Conservation (phyloP, 2,113 vertebrate genomes). For the Oxyura jamaicensis region DNA sequence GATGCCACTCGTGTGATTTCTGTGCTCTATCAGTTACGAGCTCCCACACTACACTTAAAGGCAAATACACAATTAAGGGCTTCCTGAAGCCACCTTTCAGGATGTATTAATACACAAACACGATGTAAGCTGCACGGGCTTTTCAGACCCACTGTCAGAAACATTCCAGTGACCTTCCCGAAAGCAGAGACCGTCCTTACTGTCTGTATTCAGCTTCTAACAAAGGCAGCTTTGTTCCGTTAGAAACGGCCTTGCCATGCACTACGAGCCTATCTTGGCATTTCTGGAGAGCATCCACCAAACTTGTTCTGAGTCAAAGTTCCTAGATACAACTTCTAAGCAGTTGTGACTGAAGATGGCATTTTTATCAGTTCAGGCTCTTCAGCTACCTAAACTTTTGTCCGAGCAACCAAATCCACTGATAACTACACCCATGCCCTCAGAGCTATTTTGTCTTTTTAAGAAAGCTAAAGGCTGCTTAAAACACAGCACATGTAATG, state of each 20-base stretch:
- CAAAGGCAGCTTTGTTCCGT: slow-evolving; percentile 73
- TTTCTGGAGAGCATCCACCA: slow-evolving; percentile 46
- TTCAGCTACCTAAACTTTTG: neutral
- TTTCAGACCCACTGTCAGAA: neutral
- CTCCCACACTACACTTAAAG: accelerated
- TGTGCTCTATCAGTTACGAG: accelerated
- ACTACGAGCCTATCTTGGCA: slow-evolving; percentile 17
- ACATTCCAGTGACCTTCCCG: slow-evolving; percentile 58
- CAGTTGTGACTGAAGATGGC: neutral
- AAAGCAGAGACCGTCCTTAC: slow-evolving; percentile 46
- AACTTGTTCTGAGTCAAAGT: slow-evolving; percentile 11
- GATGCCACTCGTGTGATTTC: accelerated
- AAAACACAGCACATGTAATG: neutral
- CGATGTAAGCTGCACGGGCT: neutral
- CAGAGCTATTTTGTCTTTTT: neutral
- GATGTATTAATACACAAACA: neutral
- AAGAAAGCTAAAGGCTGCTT: neutral
- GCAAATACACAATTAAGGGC: accelerated
- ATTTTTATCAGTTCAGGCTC: neutral
- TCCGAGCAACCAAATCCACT: neutral
- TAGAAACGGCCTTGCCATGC: slow-evolving; percentile 55
- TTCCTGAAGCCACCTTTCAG: neutral
- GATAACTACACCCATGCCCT: neutral
- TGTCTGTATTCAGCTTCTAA: slow-evolving; percentile 23
- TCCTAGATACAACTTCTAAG: slow-evolving; percentile 29